These are phyloP conservation scores for Artibeus lituratus DNA, from an alignment of 2,797 vertebrate species.

Conservation along the genomic window DNA sequence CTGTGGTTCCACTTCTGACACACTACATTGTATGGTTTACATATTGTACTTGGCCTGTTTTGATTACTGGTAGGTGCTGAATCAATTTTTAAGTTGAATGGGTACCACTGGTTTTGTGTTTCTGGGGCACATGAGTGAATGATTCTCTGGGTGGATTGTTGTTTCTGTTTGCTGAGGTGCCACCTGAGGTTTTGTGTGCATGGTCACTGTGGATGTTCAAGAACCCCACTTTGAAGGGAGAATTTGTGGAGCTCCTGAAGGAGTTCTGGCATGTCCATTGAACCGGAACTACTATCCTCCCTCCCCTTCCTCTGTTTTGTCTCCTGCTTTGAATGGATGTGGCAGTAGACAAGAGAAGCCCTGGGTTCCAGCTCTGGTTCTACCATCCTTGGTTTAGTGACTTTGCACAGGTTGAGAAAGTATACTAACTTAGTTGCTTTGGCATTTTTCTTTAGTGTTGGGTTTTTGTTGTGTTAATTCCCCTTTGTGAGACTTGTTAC, in stretches of 20 bases:
- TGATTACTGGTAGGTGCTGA: neutral
- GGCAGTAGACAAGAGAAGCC: neutral
- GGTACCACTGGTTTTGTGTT: neutral
- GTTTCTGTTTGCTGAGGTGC: neutral
- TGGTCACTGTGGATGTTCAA: neutral
- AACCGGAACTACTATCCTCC: neutral
- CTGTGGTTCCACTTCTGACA: neutral
- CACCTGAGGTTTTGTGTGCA: neutral
- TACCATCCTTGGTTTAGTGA: neutral
- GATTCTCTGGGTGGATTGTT: neutral
- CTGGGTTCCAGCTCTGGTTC: neutral
- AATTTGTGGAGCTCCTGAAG: neutral
- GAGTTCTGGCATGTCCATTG: neutral
- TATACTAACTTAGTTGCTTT: neutral
- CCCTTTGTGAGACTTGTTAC: neutral
- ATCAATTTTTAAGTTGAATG: neutral
- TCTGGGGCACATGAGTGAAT: neutral
- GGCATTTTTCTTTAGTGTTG: neutral
- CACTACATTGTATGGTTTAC: neutral
- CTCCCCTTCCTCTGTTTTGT: neutral
- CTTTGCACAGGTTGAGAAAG: neutral
- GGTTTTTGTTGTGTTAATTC: neutral
- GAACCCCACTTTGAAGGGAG: neutral
- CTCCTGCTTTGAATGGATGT: neutral
- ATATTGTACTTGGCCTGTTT: neutral